Evolutionary conservation across 2,113 vertebrate species (phyloP), one percentile per base, ranked within the genome.

Genomic region (Alouatta palliata): DNA sequence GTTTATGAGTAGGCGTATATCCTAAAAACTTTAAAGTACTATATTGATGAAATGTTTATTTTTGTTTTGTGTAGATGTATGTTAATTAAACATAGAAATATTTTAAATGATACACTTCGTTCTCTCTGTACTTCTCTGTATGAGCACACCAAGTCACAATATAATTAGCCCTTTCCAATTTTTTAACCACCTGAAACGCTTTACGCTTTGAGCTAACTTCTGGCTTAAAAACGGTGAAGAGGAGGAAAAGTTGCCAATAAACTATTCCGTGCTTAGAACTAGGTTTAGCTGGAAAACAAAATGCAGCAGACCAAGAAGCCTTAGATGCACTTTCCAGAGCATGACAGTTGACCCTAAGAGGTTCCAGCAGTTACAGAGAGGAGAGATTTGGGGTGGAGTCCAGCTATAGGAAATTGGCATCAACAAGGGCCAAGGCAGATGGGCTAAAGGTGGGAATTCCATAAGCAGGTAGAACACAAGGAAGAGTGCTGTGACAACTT

Each of bases 211-310:
- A 76, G 25, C 35, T 84, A 75, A 68, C 32, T 85, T 58, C 6
- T 90, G 35, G 16, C 16, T 90, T 93, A 61, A 64, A 95, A 89
- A 16, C 21, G 6, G 27, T 3, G 7, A 68, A 47, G 56, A 85
- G n/a, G n/a, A 71, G 58, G 70, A 56, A 82, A 83, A 88, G 32
- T 76, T 88, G 58, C 87, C n/a, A 92, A 0, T 43, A 40, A 81
- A 45, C 21, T 56, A 71, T n/a, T 96, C 70, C 79, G 13, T 12
- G n/a, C 37, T 82, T 82, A 70, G 49, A 96, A 80, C 58, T 30
- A 27, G 45, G 35, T 81, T 77, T 71, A 79, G 16, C 90, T 93
- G 52, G n/a, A 71, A 93, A 92, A 70, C 77, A 23, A 93, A 85
- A 64, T 85, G 30, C 45, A 90, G 10, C 16, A 61, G 21, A 90